Base-by-base conservation (phyloP, 2,888 invertebrate genomes). In the Nemurella pictetii region DNA sequence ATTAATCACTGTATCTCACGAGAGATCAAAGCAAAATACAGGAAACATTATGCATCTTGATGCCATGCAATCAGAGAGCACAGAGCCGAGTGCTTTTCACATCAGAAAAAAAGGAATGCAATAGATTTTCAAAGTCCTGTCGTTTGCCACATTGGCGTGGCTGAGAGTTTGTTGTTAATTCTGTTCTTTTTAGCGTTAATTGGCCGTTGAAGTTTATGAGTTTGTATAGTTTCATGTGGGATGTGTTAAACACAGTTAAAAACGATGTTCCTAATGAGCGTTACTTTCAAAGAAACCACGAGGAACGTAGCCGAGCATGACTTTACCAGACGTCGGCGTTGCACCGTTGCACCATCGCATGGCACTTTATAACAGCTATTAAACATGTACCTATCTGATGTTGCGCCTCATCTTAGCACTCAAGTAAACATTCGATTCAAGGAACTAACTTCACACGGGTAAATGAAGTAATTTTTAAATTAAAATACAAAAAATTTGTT, bases 201-300 rank as follows among this genome's bases (percentile, higher is more conserved):
- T 85, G 82, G 35, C 82, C 85, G 81, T 82, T 83, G 85, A 83
- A 75, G 30, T 85, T 85, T 85, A 85, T 30, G 82, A 83, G 85
- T 83, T 77, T 83, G 75, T 55, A 75, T 78, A 55, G 72, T 80
- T 36, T 26, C 36, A 32, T 35, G 28, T 72, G 55, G 77, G 29
- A 85, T 83, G 85, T 83, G 85, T 83, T 82, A 77, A 83, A 85
- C 85, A 85, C 77, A 74, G 28, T 81, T 77, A n/a, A 82, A 82
- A 55, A 82, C 28, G 30, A 78, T 29, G 72, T 77, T 27, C 28
- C 36, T 85, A 85, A 85, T 85, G 85, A 85, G 85, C 35, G 27
- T 72, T 72, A 29, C 82, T 72, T 72, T 72, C 28, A 82, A 82
- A 36, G 82, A 82, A 82, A 82, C 77, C 4, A 7, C 15, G 77